Percentiles rank a stretch among this genome's conserved stretches.
Conservation (phyloP, 1,140 invertebrate genomes). For the Calliopsis andreniformis region DNA sequence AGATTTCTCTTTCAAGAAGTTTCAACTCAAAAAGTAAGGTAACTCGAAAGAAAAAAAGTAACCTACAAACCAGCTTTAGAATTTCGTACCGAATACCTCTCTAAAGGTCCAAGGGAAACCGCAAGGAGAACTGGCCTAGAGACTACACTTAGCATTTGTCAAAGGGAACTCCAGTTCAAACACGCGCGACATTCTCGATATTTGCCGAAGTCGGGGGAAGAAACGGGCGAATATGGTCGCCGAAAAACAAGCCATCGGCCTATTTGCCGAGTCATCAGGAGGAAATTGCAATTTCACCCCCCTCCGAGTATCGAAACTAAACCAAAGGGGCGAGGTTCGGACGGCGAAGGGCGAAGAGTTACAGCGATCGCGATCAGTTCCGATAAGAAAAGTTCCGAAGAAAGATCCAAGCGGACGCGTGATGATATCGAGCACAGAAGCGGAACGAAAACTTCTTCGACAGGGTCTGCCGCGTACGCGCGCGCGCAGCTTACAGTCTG, state of each 20-base stretch:
- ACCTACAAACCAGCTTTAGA: too few relatives aligned
- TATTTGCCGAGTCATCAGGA: background rate
- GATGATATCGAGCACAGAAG: conserved; percentile 1
- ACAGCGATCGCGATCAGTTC: background rate
- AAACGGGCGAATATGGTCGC: background rate
- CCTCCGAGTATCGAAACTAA: too few relatives aligned
- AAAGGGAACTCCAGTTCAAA: background rate
- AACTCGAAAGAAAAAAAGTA: too few relatives aligned
- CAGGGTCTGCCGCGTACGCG: conserved; percentile 6
- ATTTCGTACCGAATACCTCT: too few relatives aligned
- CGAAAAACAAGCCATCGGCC: background rate
- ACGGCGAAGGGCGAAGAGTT: background rate
- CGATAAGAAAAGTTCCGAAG: background rate
- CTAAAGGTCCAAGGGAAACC: too few relatives aligned
- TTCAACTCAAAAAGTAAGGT: too few relatives aligned
- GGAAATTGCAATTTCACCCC: background rate
- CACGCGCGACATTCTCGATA: background rate
- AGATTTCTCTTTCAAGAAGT: too few relatives aligned
- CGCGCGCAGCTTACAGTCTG: background rate
- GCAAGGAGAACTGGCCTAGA: too few relatives aligned
- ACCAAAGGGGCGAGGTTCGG: too few relatives aligned
- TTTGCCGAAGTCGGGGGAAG: too few relatives aligned
- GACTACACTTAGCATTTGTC: too few relatives aligned
- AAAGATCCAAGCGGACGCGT: conserved; percentile 36
- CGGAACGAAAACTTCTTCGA: background rate